A percentile compares a stretch with the other conserved stretches of the same genome.
phyloP scores from a whole-genome alignment of 2,113 vertebrate species.

The Helogale parvula region DNA sequence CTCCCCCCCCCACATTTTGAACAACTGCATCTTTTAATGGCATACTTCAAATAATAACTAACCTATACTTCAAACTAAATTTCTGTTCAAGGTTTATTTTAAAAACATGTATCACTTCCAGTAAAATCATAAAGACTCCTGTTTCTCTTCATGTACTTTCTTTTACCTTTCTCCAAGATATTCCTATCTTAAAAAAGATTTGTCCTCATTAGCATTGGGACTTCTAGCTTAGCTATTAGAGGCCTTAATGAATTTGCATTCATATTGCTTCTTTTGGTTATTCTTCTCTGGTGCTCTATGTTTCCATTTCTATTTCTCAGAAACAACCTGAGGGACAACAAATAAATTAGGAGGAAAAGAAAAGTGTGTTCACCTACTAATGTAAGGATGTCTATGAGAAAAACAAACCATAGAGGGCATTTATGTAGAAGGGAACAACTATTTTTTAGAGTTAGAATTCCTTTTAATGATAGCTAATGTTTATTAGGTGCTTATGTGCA shows the following conservation, averaged over 20 bases:
- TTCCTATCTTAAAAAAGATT: not conserved
- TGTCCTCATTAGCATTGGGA: not conserved
- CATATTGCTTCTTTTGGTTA: not conserved
- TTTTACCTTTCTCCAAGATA: not conserved
- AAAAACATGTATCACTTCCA: not conserved
- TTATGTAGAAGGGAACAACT: not conserved
- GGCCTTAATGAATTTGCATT: not conserved
- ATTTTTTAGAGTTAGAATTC: not conserved
- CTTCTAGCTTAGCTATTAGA: not conserved
- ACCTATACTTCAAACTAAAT: not conserved
- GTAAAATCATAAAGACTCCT: not conserved
- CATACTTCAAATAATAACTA: not conserved
- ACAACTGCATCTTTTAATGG: not conserved
- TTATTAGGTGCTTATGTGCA: not conserved
- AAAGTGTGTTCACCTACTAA: not conserved
- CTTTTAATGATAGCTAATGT: not conserved
- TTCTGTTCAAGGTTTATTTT: not conserved
- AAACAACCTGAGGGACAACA: conserved; percentile 32
- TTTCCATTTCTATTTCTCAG: conserved; percentile 48
- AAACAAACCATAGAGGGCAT: not conserved
- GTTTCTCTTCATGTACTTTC: not conserved
- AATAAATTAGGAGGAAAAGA: not conserved
- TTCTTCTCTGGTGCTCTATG: not conserved
- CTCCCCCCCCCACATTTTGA: not conserved
- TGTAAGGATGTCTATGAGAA: not conserved